phyloP scores from a whole-genome alignment of 2,113 vertebrate species.

The Myiopsitta monachus region DNA sequence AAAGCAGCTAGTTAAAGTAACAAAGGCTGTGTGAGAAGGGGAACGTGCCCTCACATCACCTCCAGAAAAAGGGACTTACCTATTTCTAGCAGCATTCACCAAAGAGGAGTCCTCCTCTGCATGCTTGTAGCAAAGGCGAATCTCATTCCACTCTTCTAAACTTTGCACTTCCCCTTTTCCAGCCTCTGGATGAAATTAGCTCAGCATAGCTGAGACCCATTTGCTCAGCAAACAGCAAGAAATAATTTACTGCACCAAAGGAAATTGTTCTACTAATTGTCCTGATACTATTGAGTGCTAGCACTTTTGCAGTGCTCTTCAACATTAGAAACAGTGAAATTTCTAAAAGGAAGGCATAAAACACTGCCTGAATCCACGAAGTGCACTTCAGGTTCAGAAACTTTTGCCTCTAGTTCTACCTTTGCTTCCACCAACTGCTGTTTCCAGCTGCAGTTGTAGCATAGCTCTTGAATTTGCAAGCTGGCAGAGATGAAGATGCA shows the following conservation, averaged over 20 bases:
- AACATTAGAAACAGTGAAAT: not conserved
- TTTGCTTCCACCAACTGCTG: not conserved
- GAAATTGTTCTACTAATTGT: not conserved
- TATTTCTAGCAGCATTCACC: not conserved
- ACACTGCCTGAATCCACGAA: not conserved
- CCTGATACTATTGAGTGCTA: not conserved
- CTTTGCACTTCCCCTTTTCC: not conserved
- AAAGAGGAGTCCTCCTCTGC: not conserved
- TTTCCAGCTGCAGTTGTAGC: not conserved
- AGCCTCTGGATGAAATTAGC: not conserved
- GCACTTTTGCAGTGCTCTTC: not conserved
- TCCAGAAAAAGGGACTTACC: not conserved
- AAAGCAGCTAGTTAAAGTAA: not conserved
- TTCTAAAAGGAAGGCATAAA: not conserved
- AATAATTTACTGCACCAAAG: slow-evolving; percentile 13
- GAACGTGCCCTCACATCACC: not conserved
- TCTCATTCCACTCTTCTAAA: not conserved
- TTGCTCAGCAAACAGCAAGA: not conserved
- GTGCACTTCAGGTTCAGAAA: not conserved
- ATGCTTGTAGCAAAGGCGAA: not conserved
- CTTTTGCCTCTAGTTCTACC: not conserved
- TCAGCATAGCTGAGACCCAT: not conserved
- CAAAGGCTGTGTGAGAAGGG: not conserved
- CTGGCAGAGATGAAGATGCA: not conserved
- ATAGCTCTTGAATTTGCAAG: not conserved